Evolutionary conservation across 2,797 vertebrate species (phyloP).

Genomic region (Acipenser ruthenus): DNA sequence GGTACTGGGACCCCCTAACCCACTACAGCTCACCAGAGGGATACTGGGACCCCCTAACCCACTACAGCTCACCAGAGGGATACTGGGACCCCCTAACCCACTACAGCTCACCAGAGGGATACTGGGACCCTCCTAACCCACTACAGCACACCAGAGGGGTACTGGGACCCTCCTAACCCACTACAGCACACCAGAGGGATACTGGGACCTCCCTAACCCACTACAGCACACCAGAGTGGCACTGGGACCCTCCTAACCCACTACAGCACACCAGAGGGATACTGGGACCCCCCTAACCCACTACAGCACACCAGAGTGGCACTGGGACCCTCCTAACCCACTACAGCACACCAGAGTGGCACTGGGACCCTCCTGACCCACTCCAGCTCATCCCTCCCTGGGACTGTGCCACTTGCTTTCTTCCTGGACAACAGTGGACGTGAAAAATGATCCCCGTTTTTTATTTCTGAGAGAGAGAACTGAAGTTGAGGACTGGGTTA

Average conservation of each 20-base stretch:
- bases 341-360: constrained; percentile 3
- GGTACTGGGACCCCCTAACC: constrained; percentile 22
- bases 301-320: not conserved
- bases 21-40: constrained; percentile 16
- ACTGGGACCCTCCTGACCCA: constrained; percentile 15
- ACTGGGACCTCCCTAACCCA: constrained; percentile 21
- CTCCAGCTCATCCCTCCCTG: not conserved
- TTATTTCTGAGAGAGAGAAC: constrained; percentile 6
- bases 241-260: constrained; percentile 24
- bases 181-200: constrained; percentile 31
- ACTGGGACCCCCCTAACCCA: not conserved
- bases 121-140: not conserved
- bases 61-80: too few species aligned
- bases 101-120: not conserved
- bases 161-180: constrained; percentile 12
- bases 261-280: not conserved
- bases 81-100: too few species aligned
- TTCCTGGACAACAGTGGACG: too few species aligned
- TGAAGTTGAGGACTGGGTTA: too few species aligned
- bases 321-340: not conserved
- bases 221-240: constrained; percentile 18
- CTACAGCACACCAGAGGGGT: constrained; percentile 2
- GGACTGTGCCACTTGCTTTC: too few species aligned
- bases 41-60: constrained; percentile 20
- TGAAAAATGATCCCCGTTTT: constrained; percentile 7